A percentile compares a stretch with the other conserved stretches of the same genome.
Conservation (phyloP, 2,113 vertebrate genomes). For the Boulengerochromis microlepis region DNA sequence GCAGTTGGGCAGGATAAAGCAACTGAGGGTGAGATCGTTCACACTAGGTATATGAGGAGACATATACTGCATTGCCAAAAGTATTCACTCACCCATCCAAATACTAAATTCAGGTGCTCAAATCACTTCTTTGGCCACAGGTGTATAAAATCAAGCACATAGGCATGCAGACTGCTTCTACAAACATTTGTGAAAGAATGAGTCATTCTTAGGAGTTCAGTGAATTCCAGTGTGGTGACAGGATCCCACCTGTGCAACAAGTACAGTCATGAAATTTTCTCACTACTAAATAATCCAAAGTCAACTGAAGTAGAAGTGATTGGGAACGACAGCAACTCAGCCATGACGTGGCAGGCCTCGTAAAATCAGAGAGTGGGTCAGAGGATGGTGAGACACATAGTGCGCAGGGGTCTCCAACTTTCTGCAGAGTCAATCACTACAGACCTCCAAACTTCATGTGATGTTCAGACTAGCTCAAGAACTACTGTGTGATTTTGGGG, state of each 20-base stretch:
- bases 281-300: background rate
- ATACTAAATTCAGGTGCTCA: background rate
- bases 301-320: background rate
- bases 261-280: background rate
- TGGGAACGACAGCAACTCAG: rapidly evolving
- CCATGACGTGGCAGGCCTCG: rapidly evolving
- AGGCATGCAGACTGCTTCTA: background rate
- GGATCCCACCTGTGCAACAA: background rate
- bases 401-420: rapidly evolving
- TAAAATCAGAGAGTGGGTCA: background rate
- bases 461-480: background rate
- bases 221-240: background rate
- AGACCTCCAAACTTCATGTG: background rate
- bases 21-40: background rate
- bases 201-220: background rate
- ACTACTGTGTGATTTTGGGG: background rate
- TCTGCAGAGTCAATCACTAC: rapidly evolving
- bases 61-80: background rate
- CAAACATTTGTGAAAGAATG: background rate
- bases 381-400: background rate
- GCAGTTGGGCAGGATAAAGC: background rate
- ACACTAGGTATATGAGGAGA: background rate
- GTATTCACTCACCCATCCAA: rapidly evolving
- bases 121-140: background rate
- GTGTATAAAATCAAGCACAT: background rate